phyloP scores from a whole-genome alignment of 2,888 invertebrate species.

The Patella pellucida region DNA sequence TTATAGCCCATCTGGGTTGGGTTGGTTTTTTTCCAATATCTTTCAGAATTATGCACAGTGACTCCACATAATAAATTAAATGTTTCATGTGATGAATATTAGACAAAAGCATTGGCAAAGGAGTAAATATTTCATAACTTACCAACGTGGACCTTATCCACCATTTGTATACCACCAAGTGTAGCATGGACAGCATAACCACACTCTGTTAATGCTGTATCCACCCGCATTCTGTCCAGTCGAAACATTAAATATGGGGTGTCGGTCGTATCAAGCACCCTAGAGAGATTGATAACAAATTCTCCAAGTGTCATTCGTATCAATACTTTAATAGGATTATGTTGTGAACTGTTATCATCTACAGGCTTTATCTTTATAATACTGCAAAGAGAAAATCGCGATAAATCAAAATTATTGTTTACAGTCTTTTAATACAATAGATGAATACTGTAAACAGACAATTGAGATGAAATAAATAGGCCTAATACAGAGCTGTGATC shows the following conservation, averaged over 20 bases:
- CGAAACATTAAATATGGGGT: conserved; percentile 83
- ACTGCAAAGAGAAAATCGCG: conserved; percentile 59
- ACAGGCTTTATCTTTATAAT: conserved; percentile 84
- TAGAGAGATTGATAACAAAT: conserved; percentile 77
- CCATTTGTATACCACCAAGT: conserved; percentile 77
- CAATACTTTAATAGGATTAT: conserved; percentile 81
- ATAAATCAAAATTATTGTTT: too few relatives aligned
- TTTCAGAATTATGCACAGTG: too few relatives aligned
- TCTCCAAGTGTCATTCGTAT: conserved; percentile 82
- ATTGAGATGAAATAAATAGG: too few relatives aligned
- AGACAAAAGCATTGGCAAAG: not conserved
- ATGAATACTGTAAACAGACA: too few relatives aligned
- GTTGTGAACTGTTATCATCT: conserved; percentile 85
- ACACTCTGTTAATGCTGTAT: conserved; percentile 83
- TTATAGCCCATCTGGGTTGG: too few relatives aligned
- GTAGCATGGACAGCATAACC: conserved; percentile 84
- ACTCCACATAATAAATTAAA: not conserved
- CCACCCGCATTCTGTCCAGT: conserved; percentile 78
- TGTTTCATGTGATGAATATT: not conserved
- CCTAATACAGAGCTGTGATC: too few relatives aligned
- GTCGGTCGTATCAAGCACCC: conserved; percentile 78
- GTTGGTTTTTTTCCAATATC: too few relatives aligned
- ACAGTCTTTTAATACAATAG: too few relatives aligned
- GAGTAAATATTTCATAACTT: conserved; percentile 1
- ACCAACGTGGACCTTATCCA: conserved; percentile 82